phyloP scores from a whole-genome alignment of 2,113 vertebrate species.

The Procavia capensis region DNA sequence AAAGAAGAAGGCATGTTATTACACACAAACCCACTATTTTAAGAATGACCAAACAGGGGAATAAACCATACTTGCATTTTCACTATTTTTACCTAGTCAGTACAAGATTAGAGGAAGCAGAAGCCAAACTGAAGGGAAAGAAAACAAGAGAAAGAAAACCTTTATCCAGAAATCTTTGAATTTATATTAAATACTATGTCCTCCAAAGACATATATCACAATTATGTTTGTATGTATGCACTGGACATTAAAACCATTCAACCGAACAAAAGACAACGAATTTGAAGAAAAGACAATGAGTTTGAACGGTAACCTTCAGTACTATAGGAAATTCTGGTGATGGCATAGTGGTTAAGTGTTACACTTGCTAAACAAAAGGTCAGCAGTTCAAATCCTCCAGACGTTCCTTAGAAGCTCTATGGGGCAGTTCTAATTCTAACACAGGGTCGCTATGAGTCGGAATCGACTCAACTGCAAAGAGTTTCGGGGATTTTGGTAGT shows the following conservation, averaged over 20 bases:
- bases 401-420: too few species aligned
- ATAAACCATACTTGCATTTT: background rate
- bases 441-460: too few species aligned
- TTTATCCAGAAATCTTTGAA: background rate
- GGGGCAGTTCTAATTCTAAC: too few species aligned
- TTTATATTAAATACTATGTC: background rate
- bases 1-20: slow-evolving; percentile 54
- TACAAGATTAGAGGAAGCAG: background rate
- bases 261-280: background rate
- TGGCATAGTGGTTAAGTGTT: too few species aligned
- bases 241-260: background rate
- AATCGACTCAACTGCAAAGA: too few species aligned
- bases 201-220: background rate
- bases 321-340: too few species aligned
- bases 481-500: too few species aligned
- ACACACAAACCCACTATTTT: slow-evolving; percentile 39
- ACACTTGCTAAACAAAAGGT: too few species aligned
- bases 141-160: background rate
- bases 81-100: slow-evolving; percentile 21
- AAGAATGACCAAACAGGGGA: slow-evolving; percentile 43
- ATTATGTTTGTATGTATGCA: background rate
- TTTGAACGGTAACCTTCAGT: background rate
- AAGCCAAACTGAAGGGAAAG: background rate
- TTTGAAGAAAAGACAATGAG: background rate
- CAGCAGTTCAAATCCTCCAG: too few species aligned